phyloP scores from a whole-genome alignment of 2,888 invertebrate species.

The Drosophila paranaensis region DNA sequence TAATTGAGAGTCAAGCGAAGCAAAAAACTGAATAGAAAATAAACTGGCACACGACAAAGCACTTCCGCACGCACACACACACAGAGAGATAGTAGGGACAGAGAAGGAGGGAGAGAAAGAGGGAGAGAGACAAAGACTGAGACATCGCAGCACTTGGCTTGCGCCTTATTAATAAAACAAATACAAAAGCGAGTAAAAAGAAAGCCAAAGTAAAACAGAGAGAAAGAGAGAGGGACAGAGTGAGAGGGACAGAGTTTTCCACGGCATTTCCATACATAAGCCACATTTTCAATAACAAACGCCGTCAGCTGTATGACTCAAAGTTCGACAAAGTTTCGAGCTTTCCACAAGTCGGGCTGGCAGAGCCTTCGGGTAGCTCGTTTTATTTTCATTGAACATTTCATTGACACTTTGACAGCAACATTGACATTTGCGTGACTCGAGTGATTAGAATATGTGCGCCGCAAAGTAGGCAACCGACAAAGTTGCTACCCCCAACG shows the following conservation, averaged over 20 bases:
- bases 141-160: slow-evolving; percentile 40
- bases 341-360: slow-evolving; percentile 64
- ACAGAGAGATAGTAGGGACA: slow-evolving; percentile 7
- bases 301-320: slow-evolving; percentile 43
- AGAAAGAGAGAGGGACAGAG: background rate
- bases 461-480: slow-evolving; percentile 57
- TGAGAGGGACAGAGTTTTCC: slow-evolving; percentile 35
- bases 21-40: slow-evolving; percentile 63
- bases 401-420: slow-evolving; percentile 80
- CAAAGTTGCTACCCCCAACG: slow-evolving; percentile 38
- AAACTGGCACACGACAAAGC: slow-evolving; percentile 64
- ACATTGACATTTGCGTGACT: slow-evolving; percentile 80
- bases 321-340: slow-evolving; percentile 70
- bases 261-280: slow-evolving; percentile 70
- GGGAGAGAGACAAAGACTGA: slow-evolving; percentile 9
- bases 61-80: slow-evolving; percentile 67
- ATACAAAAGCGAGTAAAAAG: slow-evolving; percentile 38
- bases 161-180: slow-evolving; percentile 76
- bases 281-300: slow-evolving; percentile 75
- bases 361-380: slow-evolving; percentile 60
- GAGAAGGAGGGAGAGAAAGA: background rate
- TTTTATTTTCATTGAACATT: slow-evolving; percentile 81
- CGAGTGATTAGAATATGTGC: slow-evolving; percentile 76
- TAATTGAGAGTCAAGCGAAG: slow-evolving; percentile 66
- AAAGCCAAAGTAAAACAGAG: background rate